Percentiles rank a stretch among this genome's conserved stretches.
Evolutionary conservation across 2,888 invertebrate species (phyloP).

Genomic region (Autographa pulchrina): DNA sequence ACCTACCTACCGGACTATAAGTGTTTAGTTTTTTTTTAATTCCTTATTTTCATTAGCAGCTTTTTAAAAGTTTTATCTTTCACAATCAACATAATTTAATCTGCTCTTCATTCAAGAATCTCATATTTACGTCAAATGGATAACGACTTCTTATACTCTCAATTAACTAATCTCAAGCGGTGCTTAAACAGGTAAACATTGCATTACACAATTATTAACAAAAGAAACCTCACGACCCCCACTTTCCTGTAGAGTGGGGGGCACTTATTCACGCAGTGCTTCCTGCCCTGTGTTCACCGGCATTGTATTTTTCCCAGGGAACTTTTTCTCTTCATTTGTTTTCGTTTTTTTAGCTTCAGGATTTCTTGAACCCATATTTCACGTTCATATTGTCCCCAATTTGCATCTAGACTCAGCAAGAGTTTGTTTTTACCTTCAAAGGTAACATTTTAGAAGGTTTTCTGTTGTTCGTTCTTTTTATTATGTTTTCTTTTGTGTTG

Average conservation of each 20-base stretch:
- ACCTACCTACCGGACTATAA: not conserved
- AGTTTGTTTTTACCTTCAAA: conserved; percentile 65
- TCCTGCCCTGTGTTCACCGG: conserved; percentile 81
- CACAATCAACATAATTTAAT: no score
- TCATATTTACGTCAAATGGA: not conserved
- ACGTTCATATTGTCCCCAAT: conserved; percentile 86
- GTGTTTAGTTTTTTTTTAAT: not conserved
- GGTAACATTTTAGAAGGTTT: conserved; percentile 52
- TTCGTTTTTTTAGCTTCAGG: conserved; percentile 81
- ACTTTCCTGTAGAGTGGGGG: conserved; percentile 71
- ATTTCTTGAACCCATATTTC: conserved; percentile 89
- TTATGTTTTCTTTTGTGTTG: conserved; percentile 36
- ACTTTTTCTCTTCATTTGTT: conserved; percentile 88
- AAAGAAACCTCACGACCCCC: conserved; percentile 53
- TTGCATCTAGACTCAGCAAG: conserved; percentile 71
- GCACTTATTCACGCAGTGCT: conserved; percentile 85
- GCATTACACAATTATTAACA: conserved; percentile 61
- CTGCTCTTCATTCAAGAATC: not conserved
- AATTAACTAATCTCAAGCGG: conserved; percentile 15
- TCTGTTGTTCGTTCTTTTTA: conserved; percentile 42
- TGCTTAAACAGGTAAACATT: conserved; percentile 54
- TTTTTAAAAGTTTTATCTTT: no score
- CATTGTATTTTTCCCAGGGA: conserved; percentile 77
- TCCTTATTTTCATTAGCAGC: not conserved
- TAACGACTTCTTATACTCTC: not conserved